phyloP scores from a whole-genome alignment of 1,140 invertebrate species.

The Eumaeus atala region DNA sequence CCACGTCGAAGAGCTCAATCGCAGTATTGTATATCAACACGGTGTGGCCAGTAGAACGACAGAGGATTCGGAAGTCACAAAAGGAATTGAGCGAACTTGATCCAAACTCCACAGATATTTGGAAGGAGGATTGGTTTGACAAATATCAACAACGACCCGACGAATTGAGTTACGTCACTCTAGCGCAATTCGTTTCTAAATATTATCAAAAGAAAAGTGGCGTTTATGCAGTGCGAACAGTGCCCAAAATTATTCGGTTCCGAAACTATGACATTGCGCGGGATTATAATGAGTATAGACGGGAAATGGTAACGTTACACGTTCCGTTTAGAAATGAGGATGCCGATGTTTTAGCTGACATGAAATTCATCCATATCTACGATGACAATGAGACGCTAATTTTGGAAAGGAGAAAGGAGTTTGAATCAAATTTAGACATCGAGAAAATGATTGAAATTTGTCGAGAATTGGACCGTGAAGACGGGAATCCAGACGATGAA shows the following conservation, averaged over 20 bases:
- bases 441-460: slow-evolving; percentile 28
- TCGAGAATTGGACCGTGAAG: slow-evolving; percentile 22
- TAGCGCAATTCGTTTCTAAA: slow-evolving; percentile 25
- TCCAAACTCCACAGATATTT: slow-evolving; percentile 17
- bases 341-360: slow-evolving; percentile 22
- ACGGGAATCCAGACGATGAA: slow-evolving; percentile 26
- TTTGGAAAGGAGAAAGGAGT: slow-evolving; percentile 26
- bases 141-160: slow-evolving; percentile 25
- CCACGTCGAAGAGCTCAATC: slow-evolving; percentile 22
- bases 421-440: slow-evolving; percentile 32
- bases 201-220: slow-evolving; percentile 20
- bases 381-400: slow-evolving; percentile 22
- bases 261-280: slow-evolving; percentile 39
- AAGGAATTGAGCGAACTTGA: slow-evolving; percentile 20
- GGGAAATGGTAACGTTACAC: slow-evolving; percentile 33
- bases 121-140: slow-evolving; percentile 26
- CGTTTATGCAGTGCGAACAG: slow-evolving; percentile 21
- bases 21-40: slow-evolving; percentile 21
- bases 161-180: slow-evolving; percentile 19
- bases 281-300: slow-evolving; percentile 37
- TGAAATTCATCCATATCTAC: slow-evolving; percentile 24
- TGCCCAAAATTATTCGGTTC: slow-evolving; percentile 36
- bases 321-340: slow-evolving; percentile 26
- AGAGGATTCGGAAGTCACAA: slow-evolving; percentile 21
- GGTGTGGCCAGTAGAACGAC: slow-evolving; percentile 20